Conservation (phyloP, 2,888 invertebrate species). For the Noctua pronuba region DNA sequence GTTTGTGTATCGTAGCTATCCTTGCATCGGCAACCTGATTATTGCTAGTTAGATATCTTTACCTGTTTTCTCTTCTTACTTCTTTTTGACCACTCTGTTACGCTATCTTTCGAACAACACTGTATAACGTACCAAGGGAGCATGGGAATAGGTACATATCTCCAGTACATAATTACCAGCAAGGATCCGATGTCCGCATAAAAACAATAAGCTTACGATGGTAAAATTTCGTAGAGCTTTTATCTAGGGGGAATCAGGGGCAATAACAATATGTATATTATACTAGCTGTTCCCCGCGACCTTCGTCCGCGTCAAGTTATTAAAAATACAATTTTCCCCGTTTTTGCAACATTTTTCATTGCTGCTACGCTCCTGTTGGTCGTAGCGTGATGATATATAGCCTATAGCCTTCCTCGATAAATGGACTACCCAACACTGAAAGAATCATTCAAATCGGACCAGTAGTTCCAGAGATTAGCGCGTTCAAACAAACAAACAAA, state of each 20-base stretch:
- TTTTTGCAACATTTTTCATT: no score
- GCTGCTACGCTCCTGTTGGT: no score
- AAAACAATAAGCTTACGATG: conserved; percentile 57
- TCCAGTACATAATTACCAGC: conserved; percentile 64
- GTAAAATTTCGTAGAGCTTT: conserved; percentile 44
- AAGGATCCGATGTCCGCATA: conserved; percentile 61
- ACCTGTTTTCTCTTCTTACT: conserved; percentile 51
- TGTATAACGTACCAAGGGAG: conserved; percentile 52
- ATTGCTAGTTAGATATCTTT: conserved; percentile 62
- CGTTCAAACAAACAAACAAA: no score
- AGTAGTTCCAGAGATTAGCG: no score
- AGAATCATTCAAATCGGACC: no score
- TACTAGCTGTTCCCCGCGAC: no score
- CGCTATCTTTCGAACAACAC: conserved; percentile 10
- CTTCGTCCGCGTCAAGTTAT: no score
- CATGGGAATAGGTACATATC: conserved; percentile 63
- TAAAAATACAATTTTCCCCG: no score
- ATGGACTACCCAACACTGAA: no score
- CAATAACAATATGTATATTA: conserved; percentile 51
- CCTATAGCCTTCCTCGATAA: no score
- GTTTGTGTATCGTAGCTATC: conserved; percentile 58
- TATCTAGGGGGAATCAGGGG: conserved; percentile 32
- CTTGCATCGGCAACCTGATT: conserved; percentile 65
- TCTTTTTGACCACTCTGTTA: conserved; percentile 55
- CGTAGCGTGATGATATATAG: no score